Base-by-base conservation (phyloP, 2,113 vertebrate genomes). In the Arenaria interpres region DNA sequence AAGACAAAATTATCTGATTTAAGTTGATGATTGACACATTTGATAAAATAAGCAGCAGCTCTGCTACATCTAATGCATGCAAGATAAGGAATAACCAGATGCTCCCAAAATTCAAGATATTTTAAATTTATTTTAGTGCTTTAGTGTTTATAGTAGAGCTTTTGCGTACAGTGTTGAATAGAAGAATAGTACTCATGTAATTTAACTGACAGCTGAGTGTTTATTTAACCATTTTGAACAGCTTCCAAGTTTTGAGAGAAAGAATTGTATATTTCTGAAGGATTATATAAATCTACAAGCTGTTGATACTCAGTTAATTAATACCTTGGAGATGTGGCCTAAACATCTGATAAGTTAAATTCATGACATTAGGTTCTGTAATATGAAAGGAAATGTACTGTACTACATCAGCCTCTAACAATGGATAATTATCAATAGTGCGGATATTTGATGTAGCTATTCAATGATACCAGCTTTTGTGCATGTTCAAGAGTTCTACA, bases 291-390 rank as follows among this genome's bases (percentile, higher is more conserved):
- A 62, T 39, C 41, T 83, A 75, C 64, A 86, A 80, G 60, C 85
- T 93, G 85, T 75, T 93, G 51, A 74, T 85, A 75, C 14, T 86
- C 48, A 62, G 45, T 81, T 94, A 95, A 94, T 95, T 95, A 93
- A 81, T 82, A 88, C 85, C 64, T 86, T 81, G 57, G 82, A 95
- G 88, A 92, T 69, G 30, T 39, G 72, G 48, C 76, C 57, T 64
- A 77, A 91, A 43, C 35, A 86, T 93, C 66, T 82, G 41, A 90
- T 72, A 92, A 91, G 89, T 84, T 91, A 88, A 85, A 93, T 84
- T 74, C 81, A 54, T 73, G 69, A 33, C 63, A 60, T 76, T 68
- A 84, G 9, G 9, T 93, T 93, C 15, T 46, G 28, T 37, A 56
- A 17, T 50, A n/a, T 63, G 69, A 81, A 90, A 85, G 41, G 22